Percentiles rank a stretch among this genome's conserved stretches.
Conservation (phyloP, 2,888 invertebrate species). For the Rhynchonema sp. region DNA sequence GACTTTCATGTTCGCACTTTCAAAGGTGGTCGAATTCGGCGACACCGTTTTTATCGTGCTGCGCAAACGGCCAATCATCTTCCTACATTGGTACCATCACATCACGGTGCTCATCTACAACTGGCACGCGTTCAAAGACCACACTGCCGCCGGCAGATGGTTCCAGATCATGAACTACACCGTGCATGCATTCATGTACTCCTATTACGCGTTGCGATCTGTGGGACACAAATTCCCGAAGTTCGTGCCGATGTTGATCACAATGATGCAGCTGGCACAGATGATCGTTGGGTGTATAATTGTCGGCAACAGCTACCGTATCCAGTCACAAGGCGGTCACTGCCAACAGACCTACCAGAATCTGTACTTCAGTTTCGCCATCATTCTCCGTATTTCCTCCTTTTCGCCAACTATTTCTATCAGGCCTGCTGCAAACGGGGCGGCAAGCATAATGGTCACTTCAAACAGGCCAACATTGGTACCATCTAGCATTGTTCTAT, state of each 20-base stretch:
- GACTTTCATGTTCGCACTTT: conserved; percentile 89
- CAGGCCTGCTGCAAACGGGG: background rate
- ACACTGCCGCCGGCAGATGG: conserved; percentile 28
- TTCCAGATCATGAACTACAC: conserved; percentile 35
- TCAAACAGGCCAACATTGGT: too few relatives aligned
- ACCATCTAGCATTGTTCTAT: too few relatives aligned
- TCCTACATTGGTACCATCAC: too few relatives aligned
- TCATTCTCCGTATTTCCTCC: background rate
- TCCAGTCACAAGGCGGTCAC: too few relatives aligned
- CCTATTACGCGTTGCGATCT: conserved; percentile 35
- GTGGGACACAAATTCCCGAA: conserved; percentile 26
- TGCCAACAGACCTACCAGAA: background rate
- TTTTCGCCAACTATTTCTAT: background rate
- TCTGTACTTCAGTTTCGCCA: background rate
- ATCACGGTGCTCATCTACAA: too few relatives aligned
- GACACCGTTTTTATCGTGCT: too few relatives aligned
- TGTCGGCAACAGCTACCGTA: conserved; percentile 16
- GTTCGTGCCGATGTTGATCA: conserved; percentile 32
- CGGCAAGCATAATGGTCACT: background rate
- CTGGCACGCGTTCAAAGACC: conserved; percentile 30
- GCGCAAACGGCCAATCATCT: too few relatives aligned
- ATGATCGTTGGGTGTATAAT: conserved; percentile 30
- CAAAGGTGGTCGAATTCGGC: too few relatives aligned
- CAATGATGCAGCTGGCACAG: conserved; percentile 30
- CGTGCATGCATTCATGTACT: too few relatives aligned